Conservation (phyloP, 2,888 invertebrate genomes). For the Lycophotia porphyrea region DNA sequence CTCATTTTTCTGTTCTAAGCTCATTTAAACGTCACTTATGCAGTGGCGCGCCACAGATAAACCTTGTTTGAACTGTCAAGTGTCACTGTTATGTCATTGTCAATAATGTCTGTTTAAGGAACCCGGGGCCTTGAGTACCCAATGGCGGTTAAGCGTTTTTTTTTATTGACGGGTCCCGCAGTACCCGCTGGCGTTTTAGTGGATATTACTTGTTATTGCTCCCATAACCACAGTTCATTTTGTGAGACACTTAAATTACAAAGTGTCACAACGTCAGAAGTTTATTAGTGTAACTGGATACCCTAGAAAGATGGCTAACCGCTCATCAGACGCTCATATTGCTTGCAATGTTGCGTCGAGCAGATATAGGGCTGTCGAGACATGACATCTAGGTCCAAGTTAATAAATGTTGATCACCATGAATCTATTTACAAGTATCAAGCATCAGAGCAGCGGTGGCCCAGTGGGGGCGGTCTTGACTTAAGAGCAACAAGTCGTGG, state of each 20-base stretch:
- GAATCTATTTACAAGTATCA: not conserved
- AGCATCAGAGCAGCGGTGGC: too few relatives aligned
- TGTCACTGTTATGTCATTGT: too few relatives aligned
- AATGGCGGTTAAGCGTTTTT: too few relatives aligned
- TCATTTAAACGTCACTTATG: not conserved
- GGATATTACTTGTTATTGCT: conserved; percentile 4
- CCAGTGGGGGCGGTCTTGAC: too few relatives aligned
- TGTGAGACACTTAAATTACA: conserved; percentile 35
- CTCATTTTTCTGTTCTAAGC: not conserved
- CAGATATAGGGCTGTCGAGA: conserved; percentile 26
- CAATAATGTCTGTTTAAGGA: too few relatives aligned
- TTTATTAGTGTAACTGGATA: conserved; percentile 42
- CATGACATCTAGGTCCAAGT: not conserved
- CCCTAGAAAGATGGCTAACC: conserved; percentile 28
- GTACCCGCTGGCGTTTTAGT: too few relatives aligned
- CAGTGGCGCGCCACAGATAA: too few relatives aligned
- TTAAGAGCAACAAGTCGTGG: too few relatives aligned
- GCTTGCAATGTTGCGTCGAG: conserved; percentile 7
- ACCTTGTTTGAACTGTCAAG: too few relatives aligned
- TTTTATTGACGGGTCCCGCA: too few relatives aligned
- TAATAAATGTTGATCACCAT: not conserved
- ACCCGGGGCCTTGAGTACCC: too few relatives aligned
- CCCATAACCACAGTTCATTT: conserved; percentile 29
- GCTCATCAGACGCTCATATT: conserved; percentile 41
- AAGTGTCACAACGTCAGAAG: conserved; percentile 37